Conservation (phyloP, 2,797 vertebrate species). For the Artibeus jamaicensis region DNA sequence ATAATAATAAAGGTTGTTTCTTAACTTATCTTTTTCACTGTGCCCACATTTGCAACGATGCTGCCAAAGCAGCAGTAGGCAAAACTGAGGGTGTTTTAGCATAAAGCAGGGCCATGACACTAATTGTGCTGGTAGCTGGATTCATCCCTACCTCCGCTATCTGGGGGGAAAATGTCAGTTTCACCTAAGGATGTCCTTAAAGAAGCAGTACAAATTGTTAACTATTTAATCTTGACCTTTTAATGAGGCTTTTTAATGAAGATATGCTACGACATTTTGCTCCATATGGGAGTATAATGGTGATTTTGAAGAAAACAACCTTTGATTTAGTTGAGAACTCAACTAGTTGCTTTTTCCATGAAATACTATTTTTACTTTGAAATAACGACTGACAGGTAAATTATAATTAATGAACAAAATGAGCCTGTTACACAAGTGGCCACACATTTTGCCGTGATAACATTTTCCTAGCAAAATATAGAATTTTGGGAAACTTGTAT, state of each 20-base stretch:
- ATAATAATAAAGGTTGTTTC: neutral
- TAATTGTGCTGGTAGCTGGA: neutral
- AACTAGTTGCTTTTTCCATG: neutral
- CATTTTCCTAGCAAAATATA: neutral
- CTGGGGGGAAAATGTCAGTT: neutral
- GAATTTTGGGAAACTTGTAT: neutral
- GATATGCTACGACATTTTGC: neutral
- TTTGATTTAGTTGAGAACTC: neutral
- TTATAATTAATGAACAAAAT: neutral
- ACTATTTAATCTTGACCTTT: neutral
- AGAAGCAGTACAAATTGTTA: neutral
- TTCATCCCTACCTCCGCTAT: neutral
- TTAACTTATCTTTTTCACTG: neutral
- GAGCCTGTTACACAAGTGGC: neutral
- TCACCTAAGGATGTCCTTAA: neutral
- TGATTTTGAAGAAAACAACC: neutral
- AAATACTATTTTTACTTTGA: neutral
- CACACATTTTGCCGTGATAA: neutral
- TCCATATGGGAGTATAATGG: neutral
- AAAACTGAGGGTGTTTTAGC: neutral
- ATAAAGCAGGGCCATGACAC: neutral
- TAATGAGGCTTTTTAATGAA: neutral
- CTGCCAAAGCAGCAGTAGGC: neutral
- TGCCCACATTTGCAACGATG: neutral
- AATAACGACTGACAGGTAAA: neutral